phyloP scores from a whole-genome alignment of 2,888 invertebrate species.

The Ferrisia virgata region DNA sequence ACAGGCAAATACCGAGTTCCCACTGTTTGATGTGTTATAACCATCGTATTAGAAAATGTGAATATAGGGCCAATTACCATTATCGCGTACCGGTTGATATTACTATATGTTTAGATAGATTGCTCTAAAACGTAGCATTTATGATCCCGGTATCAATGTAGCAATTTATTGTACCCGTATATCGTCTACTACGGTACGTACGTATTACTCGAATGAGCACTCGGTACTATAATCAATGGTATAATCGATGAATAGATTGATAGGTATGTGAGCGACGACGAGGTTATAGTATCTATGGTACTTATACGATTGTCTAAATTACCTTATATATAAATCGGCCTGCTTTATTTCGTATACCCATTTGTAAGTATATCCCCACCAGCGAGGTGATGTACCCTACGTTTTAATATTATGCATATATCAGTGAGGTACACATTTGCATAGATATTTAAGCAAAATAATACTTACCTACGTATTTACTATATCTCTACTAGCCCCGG shows the following conservation, averaged over 20 bases:
- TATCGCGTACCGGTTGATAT: not conserved
- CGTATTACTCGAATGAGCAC: too few species aligned
- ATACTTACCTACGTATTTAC: too few species aligned
- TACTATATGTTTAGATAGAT: too few species aligned
- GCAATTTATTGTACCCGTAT: slow-evolving; percentile 4
- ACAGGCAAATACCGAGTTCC: slow-evolving; percentile 10
- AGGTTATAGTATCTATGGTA: not conserved
- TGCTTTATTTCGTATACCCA: too few species aligned
- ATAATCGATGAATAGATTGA: slow-evolving; percentile 17
- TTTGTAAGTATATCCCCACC: too few species aligned
- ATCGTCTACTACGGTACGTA: not conserved
- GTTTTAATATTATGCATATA: too few species aligned
- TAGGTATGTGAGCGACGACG: not conserved
- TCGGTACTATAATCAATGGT: slow-evolving; percentile 1
- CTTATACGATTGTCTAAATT: not conserved
- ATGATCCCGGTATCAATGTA: not conserved
- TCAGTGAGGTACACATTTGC: too few species aligned
- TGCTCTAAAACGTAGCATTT: slow-evolving; percentile 2
- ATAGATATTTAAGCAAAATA: too few species aligned
- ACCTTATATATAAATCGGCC: not conserved
- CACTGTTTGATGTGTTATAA: slow-evolving; percentile 4
- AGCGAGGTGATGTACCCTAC: too few species aligned
- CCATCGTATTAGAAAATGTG: not conserved
- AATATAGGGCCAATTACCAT: not conserved
- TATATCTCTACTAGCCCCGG: too few species aligned